Conservation (phyloP, 2,113 vertebrate species). For the Gobius niger region DNA sequence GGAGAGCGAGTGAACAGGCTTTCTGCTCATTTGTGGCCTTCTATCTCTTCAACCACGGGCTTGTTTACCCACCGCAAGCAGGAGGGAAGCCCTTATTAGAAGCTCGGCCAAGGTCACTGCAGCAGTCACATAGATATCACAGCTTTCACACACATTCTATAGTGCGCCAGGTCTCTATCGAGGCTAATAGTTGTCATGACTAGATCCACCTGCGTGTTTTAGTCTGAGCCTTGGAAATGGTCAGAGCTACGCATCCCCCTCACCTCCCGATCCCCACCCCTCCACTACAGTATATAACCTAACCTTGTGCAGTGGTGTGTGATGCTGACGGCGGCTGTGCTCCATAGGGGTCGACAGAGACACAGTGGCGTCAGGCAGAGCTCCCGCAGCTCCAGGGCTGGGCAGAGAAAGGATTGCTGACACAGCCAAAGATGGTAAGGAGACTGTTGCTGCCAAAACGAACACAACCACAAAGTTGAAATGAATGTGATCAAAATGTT, state of each 20-base stretch:
- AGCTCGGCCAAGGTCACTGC: slow-evolving; percentile 64
- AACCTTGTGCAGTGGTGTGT: slow-evolving; percentile 67
- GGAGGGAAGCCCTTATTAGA: slow-evolving; percentile 73
- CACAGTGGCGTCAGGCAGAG: slow-evolving; percentile 85
- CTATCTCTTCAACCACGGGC: slow-evolving; percentile 64
- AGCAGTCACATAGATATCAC: slow-evolving; percentile 50
- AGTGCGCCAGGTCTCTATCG: slow-evolving; percentile 4
- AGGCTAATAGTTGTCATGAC: slow-evolving; percentile 6
- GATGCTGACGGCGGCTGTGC: slow-evolving; percentile 75
- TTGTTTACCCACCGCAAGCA: slow-evolving; percentile 68
- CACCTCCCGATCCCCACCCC: slow-evolving; percentile 22
- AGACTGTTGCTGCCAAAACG: slow-evolving; percentile 73
- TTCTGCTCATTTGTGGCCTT: slow-evolving; percentile 72
- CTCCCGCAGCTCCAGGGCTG: slow-evolving; percentile 86
- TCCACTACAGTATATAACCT: slow-evolving; percentile 13
- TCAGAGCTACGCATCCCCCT: slow-evolving; percentile 33
- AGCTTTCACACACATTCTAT: slow-evolving; percentile 17
- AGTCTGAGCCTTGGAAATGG: slow-evolving; percentile 46
- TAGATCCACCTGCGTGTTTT: slow-evolving; percentile 69
- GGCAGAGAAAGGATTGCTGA: slow-evolving; percentile 86
- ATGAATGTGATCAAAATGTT: slow-evolving; percentile 61
- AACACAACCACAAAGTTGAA: slow-evolving; percentile 64
- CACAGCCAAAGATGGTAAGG: slow-evolving; percentile 87
- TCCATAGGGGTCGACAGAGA: slow-evolving; percentile 84
- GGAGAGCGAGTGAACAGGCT: slow-evolving; percentile 60